Conservation (phyloP, 2,113 vertebrate genomes). For the Gallinago jamesoni region DNA sequence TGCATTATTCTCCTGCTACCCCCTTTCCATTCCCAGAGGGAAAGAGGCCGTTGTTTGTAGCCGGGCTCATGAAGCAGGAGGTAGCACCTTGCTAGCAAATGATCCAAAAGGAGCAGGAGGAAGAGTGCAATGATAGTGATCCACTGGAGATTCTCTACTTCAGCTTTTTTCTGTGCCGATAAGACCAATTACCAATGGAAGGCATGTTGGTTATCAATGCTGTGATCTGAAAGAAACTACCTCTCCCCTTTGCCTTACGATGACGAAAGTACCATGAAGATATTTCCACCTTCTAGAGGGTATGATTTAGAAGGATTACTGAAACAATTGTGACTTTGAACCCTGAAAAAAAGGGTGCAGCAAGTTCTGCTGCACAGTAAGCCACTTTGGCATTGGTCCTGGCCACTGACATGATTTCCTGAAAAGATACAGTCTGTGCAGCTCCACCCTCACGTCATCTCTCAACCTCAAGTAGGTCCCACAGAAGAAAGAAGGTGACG, state of each 20-base stretch:
- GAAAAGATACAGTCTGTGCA: neutral
- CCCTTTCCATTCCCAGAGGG: neutral
- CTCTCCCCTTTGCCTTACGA: neutral
- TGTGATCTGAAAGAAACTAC: neutral
- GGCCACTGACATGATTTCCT: neutral
- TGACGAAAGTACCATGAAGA: neutral
- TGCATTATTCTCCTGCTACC: neutral
- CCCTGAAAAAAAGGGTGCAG: neutral
- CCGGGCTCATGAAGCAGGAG: neutral
- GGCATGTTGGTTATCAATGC: neutral
- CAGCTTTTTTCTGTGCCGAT: neutral
- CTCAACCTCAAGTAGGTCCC: neutral
- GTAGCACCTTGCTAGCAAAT: neutral
- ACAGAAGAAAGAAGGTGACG: neutral
- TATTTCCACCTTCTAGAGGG: neutral
- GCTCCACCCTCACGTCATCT: neutral
- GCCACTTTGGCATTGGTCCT: neutral
- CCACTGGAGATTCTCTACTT: neutral
- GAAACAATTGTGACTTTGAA: neutral
- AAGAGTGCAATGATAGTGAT: neutral
- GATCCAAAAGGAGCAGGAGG: neutral
- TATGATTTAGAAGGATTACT: neutral
- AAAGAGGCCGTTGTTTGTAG: neutral
- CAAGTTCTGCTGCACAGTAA: neutral
- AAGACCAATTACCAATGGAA: neutral